These are phyloP conservation scores for Megalops cyprinoides DNA, from an alignment of 2,797 vertebrate species.

Conservation along the genomic window DNA sequence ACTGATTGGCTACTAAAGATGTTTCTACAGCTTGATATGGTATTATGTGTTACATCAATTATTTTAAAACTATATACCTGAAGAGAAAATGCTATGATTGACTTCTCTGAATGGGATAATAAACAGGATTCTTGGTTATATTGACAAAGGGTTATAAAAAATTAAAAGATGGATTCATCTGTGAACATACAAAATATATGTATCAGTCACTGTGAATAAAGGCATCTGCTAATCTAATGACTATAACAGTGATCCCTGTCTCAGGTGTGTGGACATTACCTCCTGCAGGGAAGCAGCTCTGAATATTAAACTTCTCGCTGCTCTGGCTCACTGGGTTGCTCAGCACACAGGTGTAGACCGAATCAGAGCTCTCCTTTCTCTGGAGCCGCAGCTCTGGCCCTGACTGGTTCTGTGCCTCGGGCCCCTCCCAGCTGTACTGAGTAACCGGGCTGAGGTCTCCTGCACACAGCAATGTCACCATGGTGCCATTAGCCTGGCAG, in stretches of 20 bases:
- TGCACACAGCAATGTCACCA: constrained; percentile 1
- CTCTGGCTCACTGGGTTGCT: constrained; percentile 7
- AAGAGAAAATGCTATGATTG: too few relatives aligned
- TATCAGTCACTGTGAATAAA: too few relatives aligned
- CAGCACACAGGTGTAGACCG: constrained; percentile 16
- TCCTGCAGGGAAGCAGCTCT: neutral
- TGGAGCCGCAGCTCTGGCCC: neutral
- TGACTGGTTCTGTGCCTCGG: neutral
- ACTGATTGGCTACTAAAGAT: too few relatives aligned
- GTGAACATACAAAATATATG: too few relatives aligned
- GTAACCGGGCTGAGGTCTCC: neutral
- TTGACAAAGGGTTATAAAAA: too few relatives aligned
- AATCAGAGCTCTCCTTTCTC: neutral
- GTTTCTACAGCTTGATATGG: too few relatives aligned
- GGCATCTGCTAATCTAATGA: too few relatives aligned
- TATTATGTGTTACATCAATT: too few relatives aligned
- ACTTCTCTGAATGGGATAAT: too few relatives aligned
- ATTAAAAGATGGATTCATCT: too few relatives aligned
- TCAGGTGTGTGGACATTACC: constrained; percentile 9
- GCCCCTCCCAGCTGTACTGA: constrained; percentile 12
- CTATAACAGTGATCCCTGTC: neutral
- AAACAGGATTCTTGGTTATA: too few relatives aligned
- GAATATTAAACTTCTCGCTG: neutral
- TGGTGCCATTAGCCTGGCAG: neutral
- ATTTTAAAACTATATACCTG: too few relatives aligned